Percentiles rank a stretch among this genome's conserved stretches.
phyloP scores from a whole-genome alignment of 2,888 invertebrate genomes.

The Galerucella calmariensis region DNA sequence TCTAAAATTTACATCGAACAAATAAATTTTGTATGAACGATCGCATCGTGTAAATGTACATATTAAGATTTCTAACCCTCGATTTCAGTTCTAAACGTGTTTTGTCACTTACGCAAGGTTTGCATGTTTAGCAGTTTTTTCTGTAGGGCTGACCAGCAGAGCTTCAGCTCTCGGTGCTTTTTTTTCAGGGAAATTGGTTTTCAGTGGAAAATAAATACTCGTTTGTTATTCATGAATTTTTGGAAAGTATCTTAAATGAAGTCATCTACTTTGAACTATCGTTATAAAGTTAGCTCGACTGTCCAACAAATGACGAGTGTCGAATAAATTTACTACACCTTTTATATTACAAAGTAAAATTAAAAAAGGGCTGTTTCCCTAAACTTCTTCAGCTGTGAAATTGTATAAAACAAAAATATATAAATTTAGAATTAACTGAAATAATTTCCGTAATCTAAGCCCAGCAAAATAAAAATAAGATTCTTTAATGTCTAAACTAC shows the following conservation, averaged over 20 bases:
- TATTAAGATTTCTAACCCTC: not conserved
- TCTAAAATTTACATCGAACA: not conserved
- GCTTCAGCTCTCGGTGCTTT: not conserved
- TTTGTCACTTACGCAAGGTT: not conserved
- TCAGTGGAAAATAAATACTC: not conserved
- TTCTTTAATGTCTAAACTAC: too few relatives aligned
- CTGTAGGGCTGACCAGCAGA: not conserved
- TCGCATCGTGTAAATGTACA: not conserved
- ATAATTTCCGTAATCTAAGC: too few relatives aligned
- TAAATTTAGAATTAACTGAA: too few relatives aligned
- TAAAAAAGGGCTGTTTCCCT: too few relatives aligned
- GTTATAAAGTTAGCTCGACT: not conserved
- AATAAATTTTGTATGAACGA: conserved; percentile 6
- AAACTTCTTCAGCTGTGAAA: too few relatives aligned
- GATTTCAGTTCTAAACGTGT: not conserved
- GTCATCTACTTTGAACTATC: not conserved
- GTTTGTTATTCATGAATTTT: conserved; percentile 1
- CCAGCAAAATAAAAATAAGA: too few relatives aligned
- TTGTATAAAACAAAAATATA: too few relatives aligned
- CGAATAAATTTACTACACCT: not conserved
- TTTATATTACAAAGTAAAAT: too few relatives aligned
- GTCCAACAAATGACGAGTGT: not conserved
- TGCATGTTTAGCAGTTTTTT: conserved; percentile 2
- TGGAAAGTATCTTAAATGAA: not conserved
- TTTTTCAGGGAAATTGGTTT: not conserved